Conservation (phyloP, 2,113 vertebrate species). For the Lepidothrix coronata region DNA sequence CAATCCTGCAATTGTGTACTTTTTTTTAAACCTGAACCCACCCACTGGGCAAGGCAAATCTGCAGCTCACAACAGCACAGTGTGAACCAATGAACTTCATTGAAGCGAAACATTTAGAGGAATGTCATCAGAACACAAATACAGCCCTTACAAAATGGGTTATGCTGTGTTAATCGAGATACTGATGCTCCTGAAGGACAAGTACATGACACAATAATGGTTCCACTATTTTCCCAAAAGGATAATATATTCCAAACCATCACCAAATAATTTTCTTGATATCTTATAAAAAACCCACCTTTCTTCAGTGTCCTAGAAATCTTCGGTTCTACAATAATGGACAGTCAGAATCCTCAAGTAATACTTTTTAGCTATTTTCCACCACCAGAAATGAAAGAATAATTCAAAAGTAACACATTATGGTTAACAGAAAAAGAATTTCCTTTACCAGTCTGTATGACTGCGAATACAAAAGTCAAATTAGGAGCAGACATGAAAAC, state of each 20-base stretch:
- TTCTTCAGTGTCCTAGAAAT: background rate
- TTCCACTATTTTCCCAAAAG: background rate
- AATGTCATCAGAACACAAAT: background rate
- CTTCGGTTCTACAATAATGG: background rate
- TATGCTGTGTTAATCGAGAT: background rate
- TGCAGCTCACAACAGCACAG: background rate
- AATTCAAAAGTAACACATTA: background rate
- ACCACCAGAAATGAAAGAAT: background rate
- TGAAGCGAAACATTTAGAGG: background rate
- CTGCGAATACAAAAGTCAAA: background rate
- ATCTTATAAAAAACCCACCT: background rate
- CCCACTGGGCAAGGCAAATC: background rate
- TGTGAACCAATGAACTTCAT: background rate
- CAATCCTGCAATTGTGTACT: background rate
- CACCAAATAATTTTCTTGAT: background rate
- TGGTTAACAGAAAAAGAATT: background rate
- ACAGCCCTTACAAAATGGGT: background rate
- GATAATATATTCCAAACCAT: background rate
- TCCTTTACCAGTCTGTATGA: background rate
- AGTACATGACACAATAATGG: fast-evolving
- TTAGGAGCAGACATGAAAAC: background rate
- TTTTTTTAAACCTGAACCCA: background rate
- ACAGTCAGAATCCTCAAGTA: background rate
- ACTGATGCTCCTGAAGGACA: background rate
- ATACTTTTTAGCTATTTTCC: background rate